These are phyloP conservation scores for Catocala nupta DNA, from an alignment of 2,888 invertebrate species.

Conservation along the genomic window DNA sequence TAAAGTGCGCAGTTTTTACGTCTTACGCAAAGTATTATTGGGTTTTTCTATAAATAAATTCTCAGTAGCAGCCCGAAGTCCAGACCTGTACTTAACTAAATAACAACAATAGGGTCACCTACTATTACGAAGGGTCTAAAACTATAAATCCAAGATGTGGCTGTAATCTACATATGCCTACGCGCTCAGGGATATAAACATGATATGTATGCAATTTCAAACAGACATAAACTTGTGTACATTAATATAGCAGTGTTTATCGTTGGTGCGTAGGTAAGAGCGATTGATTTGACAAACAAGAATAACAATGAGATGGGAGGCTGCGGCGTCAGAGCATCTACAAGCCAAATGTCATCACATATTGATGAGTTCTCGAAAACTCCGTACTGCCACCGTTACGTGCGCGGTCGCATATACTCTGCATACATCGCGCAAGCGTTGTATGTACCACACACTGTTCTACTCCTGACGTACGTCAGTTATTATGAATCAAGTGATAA, in stretches of 20 bases:
- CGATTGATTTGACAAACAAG: conserved; percentile 53
- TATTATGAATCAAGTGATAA: not conserved
- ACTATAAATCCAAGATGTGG: too few species aligned
- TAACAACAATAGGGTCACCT: too few species aligned
- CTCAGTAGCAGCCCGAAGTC: too few species aligned
- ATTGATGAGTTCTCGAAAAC: conserved; percentile 73
- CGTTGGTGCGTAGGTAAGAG: conserved; percentile 15
- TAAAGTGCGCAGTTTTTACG: too few species aligned
- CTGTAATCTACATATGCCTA: too few species aligned
- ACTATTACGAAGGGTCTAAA: too few species aligned
- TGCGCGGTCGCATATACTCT: conserved; percentile 40
- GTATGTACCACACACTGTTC: not conserved
- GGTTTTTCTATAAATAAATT: too few species aligned
- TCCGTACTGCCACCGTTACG: conserved; percentile 41
- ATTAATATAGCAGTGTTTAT: conserved; percentile 13
- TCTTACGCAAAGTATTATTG: too few species aligned
- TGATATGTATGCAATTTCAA: too few species aligned
- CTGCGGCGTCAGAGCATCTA: conserved; percentile 60
- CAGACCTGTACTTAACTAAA: too few species aligned
- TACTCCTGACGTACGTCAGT: not conserved
- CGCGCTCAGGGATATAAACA: too few species aligned
- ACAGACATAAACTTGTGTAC: too few species aligned
- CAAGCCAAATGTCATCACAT: conserved; percentile 74
- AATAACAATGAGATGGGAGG: conserved; percentile 55
- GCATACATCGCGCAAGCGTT: conserved; percentile 52